phyloP scores from a whole-genome alignment of 53 echinoderm and acorn worm species.

The Holothuria leucospilota region DNA sequence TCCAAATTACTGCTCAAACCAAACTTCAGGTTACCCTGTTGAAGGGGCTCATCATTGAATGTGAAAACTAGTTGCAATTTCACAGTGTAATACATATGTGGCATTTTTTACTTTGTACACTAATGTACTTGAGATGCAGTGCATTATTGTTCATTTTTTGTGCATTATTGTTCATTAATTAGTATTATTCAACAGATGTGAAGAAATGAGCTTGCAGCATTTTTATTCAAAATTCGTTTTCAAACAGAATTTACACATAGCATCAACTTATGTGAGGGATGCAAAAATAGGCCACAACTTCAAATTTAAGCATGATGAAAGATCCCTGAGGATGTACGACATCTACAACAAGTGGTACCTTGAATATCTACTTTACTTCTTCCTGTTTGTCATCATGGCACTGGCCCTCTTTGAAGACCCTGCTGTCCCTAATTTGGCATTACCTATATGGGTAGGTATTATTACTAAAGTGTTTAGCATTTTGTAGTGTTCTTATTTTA shows the following conservation, averaged over 20 bases:
- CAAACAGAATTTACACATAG: conserved; percentile 76
- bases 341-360: conserved; percentile 83
- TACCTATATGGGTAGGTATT: conserved; percentile 78
- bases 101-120: too few species aligned
- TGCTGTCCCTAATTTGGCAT: conserved; percentile 50
- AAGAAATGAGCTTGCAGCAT: neutral
- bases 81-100: too few species aligned
- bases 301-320: conserved; percentile 73
- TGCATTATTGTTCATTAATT: too few species aligned
- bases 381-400: conserved; percentile 71
- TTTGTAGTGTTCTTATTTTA: too few species aligned
- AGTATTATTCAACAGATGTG: too few species aligned
- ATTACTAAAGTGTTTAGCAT: neutral
- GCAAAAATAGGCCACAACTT: conserved; percentile 75
- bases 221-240: neutral
- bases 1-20: too few species aligned
- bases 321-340: conserved; percentile 78
- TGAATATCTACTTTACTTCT: conserved; percentile 77
- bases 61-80: too few species aligned
- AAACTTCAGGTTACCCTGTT: too few species aligned
- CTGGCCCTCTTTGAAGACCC: conserved; percentile 95
- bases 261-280: conserved; percentile 83
- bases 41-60: too few species aligned
- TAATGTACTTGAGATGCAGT: too few species aligned
- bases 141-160: too few species aligned